Base-by-base conservation (phyloP, 2,113 vertebrate genomes). In the Psilopogon haemacephalus region DNA sequence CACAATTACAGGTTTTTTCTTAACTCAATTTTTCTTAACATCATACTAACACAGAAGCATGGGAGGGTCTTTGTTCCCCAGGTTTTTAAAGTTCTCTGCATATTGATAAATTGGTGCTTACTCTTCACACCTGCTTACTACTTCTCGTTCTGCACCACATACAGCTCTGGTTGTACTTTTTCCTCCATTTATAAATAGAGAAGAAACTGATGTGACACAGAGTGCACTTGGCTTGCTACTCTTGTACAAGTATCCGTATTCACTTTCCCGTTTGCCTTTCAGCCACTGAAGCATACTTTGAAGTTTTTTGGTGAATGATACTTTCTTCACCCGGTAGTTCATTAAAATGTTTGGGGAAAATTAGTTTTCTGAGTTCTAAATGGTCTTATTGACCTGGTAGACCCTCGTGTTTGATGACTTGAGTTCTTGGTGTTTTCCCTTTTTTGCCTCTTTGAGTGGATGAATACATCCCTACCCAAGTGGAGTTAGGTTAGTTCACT, bases 101-200 rank as follows among this genome's bases (percentile, higher is more conserved):
- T 32, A 6, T 11, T 71, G 84, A 44, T 55, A 91, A 75, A 13
- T 82, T 91, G 69, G 26, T 86, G 74, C 91, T 95, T 93, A 75
- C 58, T 84, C 23, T 23, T 95, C 58, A 93, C 78, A 82, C 78
- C 78, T 85, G 68, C 81, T 89, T 67, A 27, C 48, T 60, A 16
- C 26, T 95, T 69, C 59, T 82, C n/a, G n/a, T n/a, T 82, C 12
- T 21, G 20, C 82, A 37, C 54, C 37, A 11, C 38, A 65, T 54
- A 52, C 19, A 40, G 50, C 60, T 91, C 74, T 89, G 58, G 11
- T 70, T 84, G 27, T 78, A 54, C 79, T 95, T 93, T 35, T 89
- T 91, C n/a, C 35, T 69, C 54, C 67, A 21, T 60, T 94, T 85
- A 82, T 87, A 91, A 91, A 84, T 60, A 60, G 48, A 64, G 38